Evolutionary conservation across 2,888 invertebrate genomes (phyloP).

Genomic region (Drosophila algonquin): DNA sequence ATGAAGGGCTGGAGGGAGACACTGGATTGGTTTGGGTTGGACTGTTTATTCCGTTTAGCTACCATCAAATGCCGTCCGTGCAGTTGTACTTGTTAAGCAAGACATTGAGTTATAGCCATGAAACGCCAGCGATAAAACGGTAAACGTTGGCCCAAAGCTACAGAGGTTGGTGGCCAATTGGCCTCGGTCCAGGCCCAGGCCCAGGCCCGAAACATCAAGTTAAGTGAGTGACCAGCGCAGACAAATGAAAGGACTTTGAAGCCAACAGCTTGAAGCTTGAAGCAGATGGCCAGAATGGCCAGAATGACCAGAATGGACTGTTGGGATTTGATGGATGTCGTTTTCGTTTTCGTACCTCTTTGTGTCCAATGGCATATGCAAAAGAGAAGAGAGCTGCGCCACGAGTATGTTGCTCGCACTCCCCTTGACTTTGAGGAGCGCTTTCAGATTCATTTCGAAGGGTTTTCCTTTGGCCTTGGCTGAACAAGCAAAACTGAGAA

Average conservation of each 20-base stretch:
- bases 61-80: slow-evolving; percentile 4
- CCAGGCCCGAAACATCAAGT: slow-evolving; percentile 2
- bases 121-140: slow-evolving; percentile 21
- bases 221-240: slow-evolving; percentile 27
- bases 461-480: slow-evolving; percentile 10
- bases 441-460: neutral
- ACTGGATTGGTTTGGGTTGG: neutral
- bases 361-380: neutral
- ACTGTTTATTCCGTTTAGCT: slow-evolving; percentile 3
- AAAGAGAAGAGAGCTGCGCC: neutral
- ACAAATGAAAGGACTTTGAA: slow-evolving; percentile 6
- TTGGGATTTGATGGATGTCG: neutral
- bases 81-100: slow-evolving; percentile 35
- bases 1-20: slow-evolving; percentile 24
- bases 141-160: neutral
- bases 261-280: slow-evolving; percentile 3
- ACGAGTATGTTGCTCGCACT: slow-evolving; percentile 7
- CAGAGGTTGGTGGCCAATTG: neutral
- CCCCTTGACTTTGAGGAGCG: slow-evolving; percentile 38
- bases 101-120: slow-evolving; percentile 39
- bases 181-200: neutral
- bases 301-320: neutral
- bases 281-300: neutral
- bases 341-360: neutral
- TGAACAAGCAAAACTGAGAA: slow-evolving; percentile 16